Evolutionary conservation across 2,888 invertebrate genomes (phyloP), one percentile per base, ranked within the genome.

Genomic region (Lepidonotus clava): DNA sequence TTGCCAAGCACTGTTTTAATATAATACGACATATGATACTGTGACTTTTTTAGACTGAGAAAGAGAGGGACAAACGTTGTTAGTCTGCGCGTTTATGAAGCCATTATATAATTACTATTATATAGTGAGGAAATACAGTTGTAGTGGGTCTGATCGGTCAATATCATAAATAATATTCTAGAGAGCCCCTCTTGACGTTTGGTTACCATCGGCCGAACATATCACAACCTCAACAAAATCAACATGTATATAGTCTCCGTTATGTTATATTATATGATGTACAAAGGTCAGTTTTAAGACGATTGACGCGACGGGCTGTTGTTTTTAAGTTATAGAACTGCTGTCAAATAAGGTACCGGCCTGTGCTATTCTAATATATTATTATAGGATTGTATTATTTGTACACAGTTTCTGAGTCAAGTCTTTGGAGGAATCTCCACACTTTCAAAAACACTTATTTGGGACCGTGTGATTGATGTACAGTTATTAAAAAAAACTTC

Each of bases 221-320:
- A 71, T 71, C 71, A 71, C 71, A 71, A 71, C 71, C 71, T 71
- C 71, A 71, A 71, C 71, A 71, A 71, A 71, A 71, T 71, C 71
- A 71, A 71, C 71, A 71, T 71, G 71, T 71, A 71, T 71, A 71
- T 71, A 71, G 71, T 71, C 71, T 38, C 71, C n/a, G 71, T 71
- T 71, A 71, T 71, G 71, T 71, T 71, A 71, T 71, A 71, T 71
- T 71, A 34, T 32, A 66, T 36, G 36, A 71, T 71, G 71, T 71
- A 71, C 71, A 71, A 34, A 34, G 34, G 71, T 38, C 71, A 71
- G 71, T 36, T 14, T n/a, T 11, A 61, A 61, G 24, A 0, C 11
- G 14, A 34, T 38, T 38, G 71, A 18, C 71, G 38, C 34, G 71
- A 71, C 71, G 38, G 71, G 36, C 71, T 32, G 24, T 38, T 71